Evolutionary conservation across 2,113 vertebrate species (phyloP), one percentile per base, ranked within the genome.

Genomic region (Aegithalos caudatus): DNA sequence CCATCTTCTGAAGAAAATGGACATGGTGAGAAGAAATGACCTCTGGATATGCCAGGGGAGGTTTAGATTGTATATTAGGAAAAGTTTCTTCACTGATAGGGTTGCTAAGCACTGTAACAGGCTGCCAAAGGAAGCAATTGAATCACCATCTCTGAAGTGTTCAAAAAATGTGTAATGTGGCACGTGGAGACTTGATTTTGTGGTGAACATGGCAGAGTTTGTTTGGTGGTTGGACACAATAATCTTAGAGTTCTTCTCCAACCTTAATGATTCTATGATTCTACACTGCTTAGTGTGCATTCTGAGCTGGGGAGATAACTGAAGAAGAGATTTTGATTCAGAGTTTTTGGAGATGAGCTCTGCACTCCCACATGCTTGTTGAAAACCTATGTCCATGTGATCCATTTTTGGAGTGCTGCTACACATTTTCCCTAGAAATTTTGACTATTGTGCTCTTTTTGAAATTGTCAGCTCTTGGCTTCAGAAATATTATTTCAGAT

Each of bases 361-460:
- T 72, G 37, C 45, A 65, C 24, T 37, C 1, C 5, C 33, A 7
- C 0, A 0, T 38, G 24, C 62, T 80, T 5, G 5, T 65, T 81
- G 48, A 72, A 94, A 91, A 67, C 7, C 16, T 65, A 3, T n/a
- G 31, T 28, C 48, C 50, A 12, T 8, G 4, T 50, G 14, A 86
- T 81, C 12, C 15, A 3, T 19, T 83, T 67, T 31, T 42, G 47
- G 22, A 77, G 27, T 21, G 10, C 38, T 38, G 47, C 62, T 90
- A 24, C 27, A 21, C 1, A 25, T 58, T 73, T 79, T 96, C 53
- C 54, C 40, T 37, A 54, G 29, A 66, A 62, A 73, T 80, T 31
- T 62, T 65, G 12, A 13, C 38, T 80, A 11, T 50, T 65, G 12
- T 42, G 16, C 8, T 61, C 8, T 82, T 85, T 65, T 50, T 45